Evolutionary conservation across 1,140 invertebrate species (phyloP), one percentile per base, ranked within the genome.

Genomic region (Apis cerana): DNA sequence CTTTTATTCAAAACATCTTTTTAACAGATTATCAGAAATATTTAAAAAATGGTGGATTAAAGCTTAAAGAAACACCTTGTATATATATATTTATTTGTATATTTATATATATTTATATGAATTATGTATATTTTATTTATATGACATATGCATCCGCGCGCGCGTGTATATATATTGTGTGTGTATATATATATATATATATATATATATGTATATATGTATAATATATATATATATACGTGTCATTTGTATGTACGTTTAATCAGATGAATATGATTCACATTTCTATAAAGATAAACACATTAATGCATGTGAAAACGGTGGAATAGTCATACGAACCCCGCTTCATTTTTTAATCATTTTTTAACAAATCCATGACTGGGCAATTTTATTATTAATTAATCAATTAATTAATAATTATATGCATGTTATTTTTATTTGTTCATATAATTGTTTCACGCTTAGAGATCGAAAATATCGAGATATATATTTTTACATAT

Each of bases 311-410:
- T 65, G 61, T 33, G 70, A 89, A 69, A 75, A 43, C 50, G 76
- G 23, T 72, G 62, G 58, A 43, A 70, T 54, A 48, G 67, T 75
- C 56, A 1, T 23, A 82, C 72, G 82, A 85, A 79, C 33, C 67
- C 68, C 76, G 67, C 85, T 79, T 72, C 33, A 43, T 43, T 43
- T 43, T 43, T 43, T 43, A 43, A 43, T 43, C 4, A 43, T 43
- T 43, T 59, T 59, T 23, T 56, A 83, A 68, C 50, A 87, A 89
- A 90, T 89, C 89, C 89, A 90, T 90, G 88, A 90, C 86, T 89
- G 89, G 80, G 74, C 58, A 64, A 88, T 76, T 68, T 43, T 11
- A 78, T 64, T 58, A 85, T 52, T 19, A 13, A 27, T 52, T 52
- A n/a, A 85, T 52, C 33, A 21, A 27, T 52, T 52, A n/a, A 48